Evolutionary conservation across 2,888 invertebrate genomes (phyloP), one percentile per base, ranked within the genome.

Genomic region (Elegia similella): DNA sequence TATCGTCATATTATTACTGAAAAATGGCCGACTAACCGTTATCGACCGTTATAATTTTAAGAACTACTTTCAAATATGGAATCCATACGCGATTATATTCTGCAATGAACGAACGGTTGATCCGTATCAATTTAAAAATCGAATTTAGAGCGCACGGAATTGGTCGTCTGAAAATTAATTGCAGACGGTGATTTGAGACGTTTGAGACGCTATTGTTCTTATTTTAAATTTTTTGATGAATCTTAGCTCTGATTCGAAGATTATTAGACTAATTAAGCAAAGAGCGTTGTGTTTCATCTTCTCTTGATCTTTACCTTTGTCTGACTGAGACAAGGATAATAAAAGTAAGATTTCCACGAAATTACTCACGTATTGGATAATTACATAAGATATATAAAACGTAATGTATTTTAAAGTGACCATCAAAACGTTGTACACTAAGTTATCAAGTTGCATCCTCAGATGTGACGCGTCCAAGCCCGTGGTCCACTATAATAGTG

Each of bases 51-150:
- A 76, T 58, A 69, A 68, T 69, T 62, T 69, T 61, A 65, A 63
- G 61, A 63, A 59, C 67, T 68, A 72, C 69, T 70, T 76, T 78
- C 75, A 74, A 77, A 77, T 72, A 73, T 70, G 73, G 73, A 74
- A 70, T 72, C 62, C 64, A 65, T 71, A 68, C 70, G 69, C 69
- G 69, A 74, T 70, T 68, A 70, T 66, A 69, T 70, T 70, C 65
- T 59, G 65, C 69, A 70, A 72, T 70, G 65, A 64, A 68, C 57
- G 57, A 62, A 58, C 64, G 60, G 64, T 63, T 58, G 58, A 58
- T 53, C 29, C 53, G 47, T 44, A 58, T 53, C 56, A 42, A 56
- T 56, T 56, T 64, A 62, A 64, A 62, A 62, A 59, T 62, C 52
- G 57, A 65, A 66, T 66, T 61, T 52, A 57, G 62, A 63, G 63